phyloP scores from a whole-genome alignment of 2,888 invertebrate species.

The Folsomia manolachei region DNA sequence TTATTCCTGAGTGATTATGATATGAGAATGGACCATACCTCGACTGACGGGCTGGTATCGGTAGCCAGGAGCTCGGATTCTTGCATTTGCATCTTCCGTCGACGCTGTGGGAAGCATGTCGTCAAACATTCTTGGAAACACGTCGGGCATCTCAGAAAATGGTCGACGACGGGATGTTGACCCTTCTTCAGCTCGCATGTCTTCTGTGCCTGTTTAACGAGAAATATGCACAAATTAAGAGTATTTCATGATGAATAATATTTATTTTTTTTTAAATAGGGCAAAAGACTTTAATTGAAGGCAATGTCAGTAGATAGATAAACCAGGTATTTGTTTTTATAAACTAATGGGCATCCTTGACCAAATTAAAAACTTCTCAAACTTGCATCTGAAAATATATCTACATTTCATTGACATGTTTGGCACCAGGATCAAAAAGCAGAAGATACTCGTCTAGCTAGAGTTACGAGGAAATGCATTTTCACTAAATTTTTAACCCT shows the following conservation, averaged over 20 bases:
- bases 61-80: slow-evolving; percentile 84
- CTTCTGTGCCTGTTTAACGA: slow-evolving; percentile 72
- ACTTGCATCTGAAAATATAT: not conserved
- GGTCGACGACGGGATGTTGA: slow-evolving; percentile 60
- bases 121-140: slow-evolving; percentile 58
- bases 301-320: too few relatives aligned
- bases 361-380: not conserved
- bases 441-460: not conserved
- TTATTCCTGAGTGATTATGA: too few relatives aligned
- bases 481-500: not conserved
- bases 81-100: slow-evolving; percentile 60
- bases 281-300: too few relatives aligned
- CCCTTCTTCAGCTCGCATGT: slow-evolving; percentile 80
- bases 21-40: too few relatives aligned
- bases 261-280: too few relatives aligned
- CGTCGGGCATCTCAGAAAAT: slow-evolving; percentile 42
- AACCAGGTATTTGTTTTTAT: not conserved
- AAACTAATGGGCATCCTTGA: not conserved
- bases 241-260: too few relatives aligned
- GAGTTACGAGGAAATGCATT: not conserved
- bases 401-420: not conserved
- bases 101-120: slow-evolving; percentile 68
- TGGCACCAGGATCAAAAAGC: not conserved
- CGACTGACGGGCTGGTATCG: slow-evolving; percentile 87
- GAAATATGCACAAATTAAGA: not conserved